These are phyloP conservation scores for Dendrolimus houi DNA, from an alignment of 2,888 invertebrate genomes.

Conservation along the genomic window DNA sequence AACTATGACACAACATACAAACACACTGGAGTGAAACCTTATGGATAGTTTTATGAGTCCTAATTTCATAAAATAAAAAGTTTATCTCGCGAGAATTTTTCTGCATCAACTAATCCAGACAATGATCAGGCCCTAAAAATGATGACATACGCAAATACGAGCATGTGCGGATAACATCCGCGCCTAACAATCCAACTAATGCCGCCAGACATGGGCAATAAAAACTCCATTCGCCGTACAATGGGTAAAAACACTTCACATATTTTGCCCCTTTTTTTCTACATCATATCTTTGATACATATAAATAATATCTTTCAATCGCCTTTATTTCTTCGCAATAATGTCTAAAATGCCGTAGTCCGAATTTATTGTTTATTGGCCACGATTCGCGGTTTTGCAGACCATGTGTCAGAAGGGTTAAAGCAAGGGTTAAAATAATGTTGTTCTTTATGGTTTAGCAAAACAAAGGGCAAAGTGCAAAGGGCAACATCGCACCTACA, in stretches of 20 bases:
- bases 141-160: slow-evolving; percentile 32
- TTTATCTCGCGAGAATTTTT: slow-evolving; percentile 15
- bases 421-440: slow-evolving; percentile 49
- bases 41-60: no score
- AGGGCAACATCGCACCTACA: slow-evolving; percentile 59
- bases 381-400: neutral
- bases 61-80: neutral
- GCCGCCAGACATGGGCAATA: slow-evolving; percentile 44
- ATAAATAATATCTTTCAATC: neutral
- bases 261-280: slow-evolving; percentile 6
- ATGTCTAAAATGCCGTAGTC: neutral
- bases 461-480: slow-evolving; percentile 49
- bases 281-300: neutral
- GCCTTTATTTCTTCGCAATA: neutral
- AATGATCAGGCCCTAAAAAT: neutral
- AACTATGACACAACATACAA: no score
- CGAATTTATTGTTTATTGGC: neutral
- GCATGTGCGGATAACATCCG: slow-evolving; percentile 44
- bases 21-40: no score
- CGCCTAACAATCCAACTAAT: slow-evolving; percentile 47
- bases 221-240: slow-evolving; percentile 44
- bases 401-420: slow-evolving; percentile 61
- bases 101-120: neutral
- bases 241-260: slow-evolving; percentile 28
- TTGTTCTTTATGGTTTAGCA: slow-evolving; percentile 56